Evolutionary conservation across 2,797 vertebrate genomes (phyloP), one percentile per base, ranked within the genome.

Genomic region (Pempheris klunzingeri): DNA sequence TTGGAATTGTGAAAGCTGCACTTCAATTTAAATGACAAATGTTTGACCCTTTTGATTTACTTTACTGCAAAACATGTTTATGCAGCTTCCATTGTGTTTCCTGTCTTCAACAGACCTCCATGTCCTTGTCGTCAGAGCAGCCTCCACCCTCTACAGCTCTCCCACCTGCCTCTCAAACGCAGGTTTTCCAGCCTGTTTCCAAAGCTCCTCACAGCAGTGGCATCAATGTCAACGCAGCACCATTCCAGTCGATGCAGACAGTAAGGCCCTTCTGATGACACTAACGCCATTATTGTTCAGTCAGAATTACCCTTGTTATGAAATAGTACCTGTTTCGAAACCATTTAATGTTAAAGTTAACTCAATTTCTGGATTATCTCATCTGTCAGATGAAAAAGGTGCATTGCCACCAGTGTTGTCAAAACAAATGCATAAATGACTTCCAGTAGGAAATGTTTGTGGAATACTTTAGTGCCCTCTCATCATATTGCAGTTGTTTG

Each of bases 221-320:
- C 85, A 99, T 99, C 94, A 99, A 99, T 71, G 98, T 99, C 88
- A 99, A 99, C 44, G 98, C 98, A 77, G 98, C 98, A 93, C 98
- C 98, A 96, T 99, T 99, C 98, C 98, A 99, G 22, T 99, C 98
- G 90, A 99, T 99, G 98, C 98, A 99, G 80, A 98, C 98, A 88
- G 98, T 99, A 94, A 93, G 89, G 22, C 61, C 18, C 10, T 32
- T 62, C 28, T 50, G 7, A 69, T 44, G 30, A 58, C 60, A 44
- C 24, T 26, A 3, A 0, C 24, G 53, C 24, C 39, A 32, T 32
- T 54, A 18, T 28, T 78, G 22, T 54, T 84, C 30, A 22, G 13
- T 38, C 13, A 26, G 7, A 43, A 30, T 46, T 52, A 20, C 4
- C 22, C 11, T n/a, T 50, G 44, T 60, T 55, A 52, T 34, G 4